These are phyloP conservation scores for Catocala nupta DNA, from an alignment of 2,888 invertebrate genomes.

Conservation along the genomic window DNA sequence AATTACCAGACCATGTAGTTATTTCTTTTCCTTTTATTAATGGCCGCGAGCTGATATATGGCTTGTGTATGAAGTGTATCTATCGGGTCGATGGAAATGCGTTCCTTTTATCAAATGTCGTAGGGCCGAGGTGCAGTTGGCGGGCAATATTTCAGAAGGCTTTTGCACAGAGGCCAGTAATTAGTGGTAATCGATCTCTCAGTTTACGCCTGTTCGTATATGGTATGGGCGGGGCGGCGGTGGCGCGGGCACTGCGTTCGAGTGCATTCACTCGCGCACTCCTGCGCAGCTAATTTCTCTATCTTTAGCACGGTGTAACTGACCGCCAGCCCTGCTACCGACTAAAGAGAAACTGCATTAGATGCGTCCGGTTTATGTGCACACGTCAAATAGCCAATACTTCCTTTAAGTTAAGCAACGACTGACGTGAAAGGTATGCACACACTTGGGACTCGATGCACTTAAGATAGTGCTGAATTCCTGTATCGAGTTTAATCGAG, in stretches of 20 bases:
- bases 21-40: conserved; percentile 25
- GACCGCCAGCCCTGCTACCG: conserved; percentile 76
- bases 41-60: conserved; percentile 19
- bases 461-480: conserved; percentile 36
- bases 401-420: conserved; percentile 43
- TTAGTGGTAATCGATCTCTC: conserved; percentile 85
- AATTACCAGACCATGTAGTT: conserved; percentile 27
- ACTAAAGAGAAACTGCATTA: conserved; percentile 83
- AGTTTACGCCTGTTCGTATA: conserved; percentile 78
- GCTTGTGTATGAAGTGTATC: conserved; percentile 6
- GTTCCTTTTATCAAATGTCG: conserved; percentile 51
- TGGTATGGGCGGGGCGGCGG: conserved; percentile 70
- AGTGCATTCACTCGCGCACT: conserved; percentile 81
- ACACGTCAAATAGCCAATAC: conserved; percentile 66
- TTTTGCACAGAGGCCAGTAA: conserved; percentile 74
- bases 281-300: conserved; percentile 84
- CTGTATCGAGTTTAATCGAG: conserved; percentile 43
- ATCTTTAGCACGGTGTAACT: conserved; percentile 86
- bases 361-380: conserved; percentile 81
- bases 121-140: conserved; percentile 55
- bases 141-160: conserved; percentile 65
- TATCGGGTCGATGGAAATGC: conserved; percentile 26
- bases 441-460: conserved; percentile 26
- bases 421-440: conserved; percentile 34
- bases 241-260: conserved; percentile 54